A percentile compares a stretch with the other conserved stretches of the same genome.
Evolutionary conservation across 2,113 vertebrate genomes (phyloP).

Genomic region (Calyptommatus sinebrachiatus): DNA sequence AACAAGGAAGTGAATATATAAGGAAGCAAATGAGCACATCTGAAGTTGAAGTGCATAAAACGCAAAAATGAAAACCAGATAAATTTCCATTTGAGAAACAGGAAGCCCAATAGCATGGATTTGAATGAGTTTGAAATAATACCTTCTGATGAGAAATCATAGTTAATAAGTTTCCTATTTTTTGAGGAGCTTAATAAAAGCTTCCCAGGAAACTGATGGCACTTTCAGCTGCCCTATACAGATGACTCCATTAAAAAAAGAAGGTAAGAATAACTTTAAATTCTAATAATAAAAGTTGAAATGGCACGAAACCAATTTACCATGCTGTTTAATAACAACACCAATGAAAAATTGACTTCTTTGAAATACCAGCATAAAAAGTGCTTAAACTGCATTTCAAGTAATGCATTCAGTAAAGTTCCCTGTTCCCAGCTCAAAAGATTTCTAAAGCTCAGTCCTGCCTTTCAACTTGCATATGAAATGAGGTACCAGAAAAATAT

Average conservation of each 20-base stretch:
- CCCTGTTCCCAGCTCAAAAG: background rate
- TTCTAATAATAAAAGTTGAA: background rate
- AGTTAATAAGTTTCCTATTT: background rate
- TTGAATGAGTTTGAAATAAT: background rate
- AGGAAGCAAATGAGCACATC: background rate
- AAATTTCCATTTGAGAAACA: constrained; percentile 1
- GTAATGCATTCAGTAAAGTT: background rate
- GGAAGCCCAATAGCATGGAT: background rate
- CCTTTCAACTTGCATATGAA: background rate
- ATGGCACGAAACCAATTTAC: background rate
- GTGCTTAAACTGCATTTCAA: background rate
- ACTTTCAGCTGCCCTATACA: background rate
- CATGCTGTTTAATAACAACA: background rate
- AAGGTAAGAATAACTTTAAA: constrained; percentile 5
- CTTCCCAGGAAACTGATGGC: background rate
- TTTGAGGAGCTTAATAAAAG: background rate
- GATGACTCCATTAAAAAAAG: background rate
- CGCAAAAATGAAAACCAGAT: background rate
- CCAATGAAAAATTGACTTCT: background rate
- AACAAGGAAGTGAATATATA: background rate
- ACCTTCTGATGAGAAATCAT: background rate
- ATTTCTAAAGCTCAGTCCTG: background rate
- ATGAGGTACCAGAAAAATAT: background rate
- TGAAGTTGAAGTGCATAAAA: background rate
- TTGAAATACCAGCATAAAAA: background rate